Conservation (phyloP, 1,140 invertebrate species). For the Alviniconcha marisindica region DNA sequence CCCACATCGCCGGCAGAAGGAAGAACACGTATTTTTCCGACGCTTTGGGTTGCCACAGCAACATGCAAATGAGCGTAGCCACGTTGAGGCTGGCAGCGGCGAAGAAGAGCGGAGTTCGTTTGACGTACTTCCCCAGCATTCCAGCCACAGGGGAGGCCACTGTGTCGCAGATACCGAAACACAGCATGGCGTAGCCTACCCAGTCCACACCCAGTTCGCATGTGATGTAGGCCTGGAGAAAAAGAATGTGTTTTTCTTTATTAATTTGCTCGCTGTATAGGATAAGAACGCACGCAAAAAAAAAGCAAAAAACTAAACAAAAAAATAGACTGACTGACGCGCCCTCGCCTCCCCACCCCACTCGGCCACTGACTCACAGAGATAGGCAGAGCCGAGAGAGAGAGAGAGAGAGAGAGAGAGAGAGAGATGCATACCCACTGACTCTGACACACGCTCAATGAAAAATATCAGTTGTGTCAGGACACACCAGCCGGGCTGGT, state of each 20-base stretch:
- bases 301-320: too few relatives aligned
- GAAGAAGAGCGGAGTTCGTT: slow-evolving; percentile 89
- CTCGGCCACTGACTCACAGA: too few relatives aligned
- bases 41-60: slow-evolving; percentile 88
- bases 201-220: slow-evolving; percentile 92
- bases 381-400: too few relatives aligned
- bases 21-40: slow-evolving; percentile 87
- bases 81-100: slow-evolving; percentile 75
- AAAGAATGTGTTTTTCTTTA: background rate
- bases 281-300: too few relatives aligned
- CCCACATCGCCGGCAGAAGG: slow-evolving; percentile 94
- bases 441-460: too few relatives aligned
- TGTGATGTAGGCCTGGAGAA: slow-evolving; percentile 92
- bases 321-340: too few relatives aligned
- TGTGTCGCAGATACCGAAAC: slow-evolving; percentile 94
- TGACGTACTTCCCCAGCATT: slow-evolving; percentile 93
- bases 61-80: slow-evolving; percentile 51
- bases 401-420: too few relatives aligned
- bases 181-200: slow-evolving; percentile 97
- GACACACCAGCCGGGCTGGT: too few relatives aligned
- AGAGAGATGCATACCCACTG: too few relatives aligned
- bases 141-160: slow-evolving; percentile 92
- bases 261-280: too few relatives aligned
- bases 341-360: too few relatives aligned
- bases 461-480: too few relatives aligned